Percentiles rank a stretch among this genome's conserved stretches.
Conservation (phyloP, 1,140 invertebrate genomes). For the Bombus waltoni region DNA sequence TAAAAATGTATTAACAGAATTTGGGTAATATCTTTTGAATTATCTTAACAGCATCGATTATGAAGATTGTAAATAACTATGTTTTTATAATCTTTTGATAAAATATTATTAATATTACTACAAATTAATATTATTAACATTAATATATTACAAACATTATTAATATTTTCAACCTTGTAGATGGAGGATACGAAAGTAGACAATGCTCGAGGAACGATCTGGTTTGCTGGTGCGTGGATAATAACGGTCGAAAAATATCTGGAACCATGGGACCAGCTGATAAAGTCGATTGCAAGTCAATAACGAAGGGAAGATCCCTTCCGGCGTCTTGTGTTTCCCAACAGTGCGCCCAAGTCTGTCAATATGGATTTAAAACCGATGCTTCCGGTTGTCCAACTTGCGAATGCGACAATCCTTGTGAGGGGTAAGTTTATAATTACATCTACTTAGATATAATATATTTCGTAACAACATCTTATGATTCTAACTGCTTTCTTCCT, state of each 20-base stretch:
- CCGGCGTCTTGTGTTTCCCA: slow-evolving; percentile 72
- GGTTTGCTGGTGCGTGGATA: slow-evolving; percentile 94
- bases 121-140: too few relatives aligned
- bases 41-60: too few relatives aligned
- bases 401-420: slow-evolving; percentile 93
- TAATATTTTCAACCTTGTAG: slow-evolving; percentile 51
- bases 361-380: slow-evolving; percentile 92
- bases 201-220: slow-evolving; percentile 93
- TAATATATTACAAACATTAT: not conserved
- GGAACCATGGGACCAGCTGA: slow-evolving; percentile 90
- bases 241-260: slow-evolving; percentile 88
- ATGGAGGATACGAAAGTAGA: slow-evolving; percentile 87
- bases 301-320: slow-evolving; percentile 72
- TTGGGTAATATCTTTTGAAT: too few relatives aligned
- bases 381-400: slow-evolving; percentile 91
- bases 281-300: slow-evolving; percentile 85
- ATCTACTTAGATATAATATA: not conserved
- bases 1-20: too few relatives aligned
- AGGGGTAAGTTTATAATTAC: slow-evolving; percentile 81
- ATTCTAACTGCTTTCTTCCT: not conserved
- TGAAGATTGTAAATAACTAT: too few relatives aligned
- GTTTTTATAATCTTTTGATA: too few relatives aligned
- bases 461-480: not conserved
- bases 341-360: slow-evolving; percentile 90
- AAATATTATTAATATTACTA: not conserved